A percentile compares a stretch with the other conserved stretches of the same genome.
Conservation (phyloP, 2,797 vertebrate species). For the Crocidura indochinensis region DNA sequence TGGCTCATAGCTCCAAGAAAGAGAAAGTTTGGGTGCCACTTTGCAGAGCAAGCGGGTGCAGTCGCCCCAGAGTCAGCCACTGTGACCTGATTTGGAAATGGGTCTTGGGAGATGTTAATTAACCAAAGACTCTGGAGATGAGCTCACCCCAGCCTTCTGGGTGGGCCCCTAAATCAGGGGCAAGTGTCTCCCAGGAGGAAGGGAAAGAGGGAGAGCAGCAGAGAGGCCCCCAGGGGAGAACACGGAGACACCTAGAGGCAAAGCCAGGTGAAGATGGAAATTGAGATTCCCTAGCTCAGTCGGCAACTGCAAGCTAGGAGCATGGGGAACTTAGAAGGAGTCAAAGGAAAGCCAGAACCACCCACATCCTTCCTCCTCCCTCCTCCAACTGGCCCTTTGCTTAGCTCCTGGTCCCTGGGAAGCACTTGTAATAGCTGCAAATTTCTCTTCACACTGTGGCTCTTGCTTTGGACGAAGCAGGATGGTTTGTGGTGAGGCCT, state of each 20-base stretch:
- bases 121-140: neutral
- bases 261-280: neutral
- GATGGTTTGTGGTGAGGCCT: no score
- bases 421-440: neutral
- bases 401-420: neutral
- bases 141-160: neutral
- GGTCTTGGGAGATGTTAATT: neutral
- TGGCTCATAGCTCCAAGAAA: fast-evolving
- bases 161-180: neutral
- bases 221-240: neutral
- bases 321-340: neutral
- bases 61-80: neutral
- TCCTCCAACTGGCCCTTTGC: neutral
- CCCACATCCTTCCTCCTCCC: neutral
- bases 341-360: neutral
- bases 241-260: neutral
- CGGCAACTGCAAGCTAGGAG: neutral
- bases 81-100: neutral
- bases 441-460: neutral
- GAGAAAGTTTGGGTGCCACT: fast-evolving
- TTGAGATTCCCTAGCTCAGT: no score
- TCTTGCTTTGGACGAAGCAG: neutral
- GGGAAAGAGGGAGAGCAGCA: neutral
- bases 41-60: no score
- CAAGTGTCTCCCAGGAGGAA: neutral